Conservation (phyloP, 2,888 invertebrate species). For the Callyntrura guangdongensis region DNA sequence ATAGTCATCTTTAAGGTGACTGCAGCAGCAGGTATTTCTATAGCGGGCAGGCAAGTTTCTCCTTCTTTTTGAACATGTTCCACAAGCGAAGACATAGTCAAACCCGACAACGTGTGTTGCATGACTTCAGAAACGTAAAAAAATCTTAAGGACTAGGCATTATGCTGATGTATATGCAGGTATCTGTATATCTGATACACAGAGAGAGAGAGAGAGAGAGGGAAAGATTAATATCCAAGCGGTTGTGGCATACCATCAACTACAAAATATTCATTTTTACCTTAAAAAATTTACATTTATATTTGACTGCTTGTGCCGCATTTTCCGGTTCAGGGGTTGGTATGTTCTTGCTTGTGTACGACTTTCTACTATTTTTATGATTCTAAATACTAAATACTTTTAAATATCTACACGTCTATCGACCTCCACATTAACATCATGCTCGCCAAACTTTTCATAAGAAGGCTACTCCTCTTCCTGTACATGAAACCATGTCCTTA, state of each 20-base stretch:
- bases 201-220: conserved; percentile 12
- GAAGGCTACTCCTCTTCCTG: not conserved
- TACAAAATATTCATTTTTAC: not conserved
- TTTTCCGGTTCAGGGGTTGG: not conserved
- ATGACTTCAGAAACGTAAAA: conserved; percentile 19
- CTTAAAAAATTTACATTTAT: conserved; percentile 47
- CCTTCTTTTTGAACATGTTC: not conserved
- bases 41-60: not conserved
- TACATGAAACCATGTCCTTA: not conserved
- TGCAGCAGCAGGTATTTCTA: not conserved
- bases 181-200: not conserved
- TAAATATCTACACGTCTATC: not conserved
- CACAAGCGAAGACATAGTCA: not conserved
- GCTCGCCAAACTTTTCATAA: not conserved
- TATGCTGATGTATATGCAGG: not conserved
- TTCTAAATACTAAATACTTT: no score
- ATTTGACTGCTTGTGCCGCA: not conserved
- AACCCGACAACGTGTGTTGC: not conserved
- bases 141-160: conserved; percentile 27
- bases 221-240: not conserved
- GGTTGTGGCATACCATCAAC: not conserved
- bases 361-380: not conserved
- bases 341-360: not conserved
- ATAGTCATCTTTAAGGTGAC: not conserved
- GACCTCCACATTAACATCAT: not conserved